Conservation (phyloP, 1,140 invertebrate species). For the Drosophila bipectinata region DNA sequence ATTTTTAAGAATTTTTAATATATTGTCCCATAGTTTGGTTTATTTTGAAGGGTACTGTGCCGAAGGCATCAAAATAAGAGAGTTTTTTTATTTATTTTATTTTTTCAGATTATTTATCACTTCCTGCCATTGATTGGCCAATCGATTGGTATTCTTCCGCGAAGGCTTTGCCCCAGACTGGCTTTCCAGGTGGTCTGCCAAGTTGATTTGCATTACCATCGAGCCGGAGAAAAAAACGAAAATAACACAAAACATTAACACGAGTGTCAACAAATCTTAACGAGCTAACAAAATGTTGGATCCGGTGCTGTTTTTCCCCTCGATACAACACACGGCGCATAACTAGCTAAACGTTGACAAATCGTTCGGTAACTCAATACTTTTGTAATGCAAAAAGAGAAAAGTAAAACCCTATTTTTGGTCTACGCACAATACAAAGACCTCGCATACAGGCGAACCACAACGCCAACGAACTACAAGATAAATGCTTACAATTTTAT, state of each 20-base stretch:
- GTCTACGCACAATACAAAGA: conserved; percentile 62
- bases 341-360: conserved; percentile 73
- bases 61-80: not conserved
- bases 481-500: conserved; percentile 82
- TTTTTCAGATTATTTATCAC: conserved; percentile 1
- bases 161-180: not conserved
- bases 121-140: conserved; percentile 10
- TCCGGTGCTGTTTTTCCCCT: conserved; percentile 17
- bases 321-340: conserved; percentile 14
- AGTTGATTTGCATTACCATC: conserved; percentile 30
- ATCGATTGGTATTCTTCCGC: conserved; percentile 5
- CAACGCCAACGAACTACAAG: conserved; percentile 61
- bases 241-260: conserved; percentile 68
- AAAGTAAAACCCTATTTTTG: conserved; percentile 65
- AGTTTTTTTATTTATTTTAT: not conserved
- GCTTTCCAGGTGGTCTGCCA: conserved; percentile 37
- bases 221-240: conserved; percentile 20
- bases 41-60: too few relatives aligned
- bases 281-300: conserved; percentile 64
- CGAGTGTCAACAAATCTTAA: conserved; percentile 75
- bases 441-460: conserved; percentile 32
- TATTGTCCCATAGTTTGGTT: too few relatives aligned
- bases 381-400: conserved; percentile 73
- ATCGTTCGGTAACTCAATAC: conserved; percentile 78
- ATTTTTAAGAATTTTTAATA: not conserved